Evolutionary conservation across 2,797 vertebrate species (phyloP).

Genomic region (Pipistrellus pygmaeus): DNA sequence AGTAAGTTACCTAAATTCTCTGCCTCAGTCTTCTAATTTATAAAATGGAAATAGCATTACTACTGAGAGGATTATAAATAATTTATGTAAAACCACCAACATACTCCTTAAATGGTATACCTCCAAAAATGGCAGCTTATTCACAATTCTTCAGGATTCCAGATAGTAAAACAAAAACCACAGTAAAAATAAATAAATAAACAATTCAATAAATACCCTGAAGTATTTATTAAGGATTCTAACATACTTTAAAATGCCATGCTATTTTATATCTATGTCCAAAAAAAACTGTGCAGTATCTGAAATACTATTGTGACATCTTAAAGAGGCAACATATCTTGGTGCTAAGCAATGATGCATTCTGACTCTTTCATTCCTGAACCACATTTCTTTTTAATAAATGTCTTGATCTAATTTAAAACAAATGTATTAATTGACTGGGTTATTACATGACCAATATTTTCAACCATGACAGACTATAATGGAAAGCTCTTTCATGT

Average conservation of each 20-base stretch:
- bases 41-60: not conserved
- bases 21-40: not conserved
- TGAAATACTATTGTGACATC: not conserved
- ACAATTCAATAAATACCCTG: no score
- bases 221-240: not conserved
- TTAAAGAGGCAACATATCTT: conserved; percentile 1
- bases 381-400: conserved; percentile 41
- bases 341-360: not conserved
- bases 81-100: not conserved
- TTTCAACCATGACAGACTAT: conserved; percentile 20
- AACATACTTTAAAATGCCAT: not conserved
- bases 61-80: not conserved
- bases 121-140: not conserved
- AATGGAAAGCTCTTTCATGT: conserved; percentile 46
- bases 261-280: not conserved
- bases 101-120: not conserved
- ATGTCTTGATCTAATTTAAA: conserved; percentile 62
- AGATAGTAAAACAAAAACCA: not conserved
- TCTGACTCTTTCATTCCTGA: not conserved
- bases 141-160: not conserved
- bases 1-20: not conserved
- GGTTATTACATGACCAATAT: conserved; percentile 49
- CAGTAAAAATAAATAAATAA: no score
- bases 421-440: conserved; percentile 51
- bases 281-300: not conserved